Evolutionary conservation across 1,140 invertebrate genomes (phyloP), one percentile per base, ranked within the genome.

Genomic region (Trichonephila clavipes): DNA sequence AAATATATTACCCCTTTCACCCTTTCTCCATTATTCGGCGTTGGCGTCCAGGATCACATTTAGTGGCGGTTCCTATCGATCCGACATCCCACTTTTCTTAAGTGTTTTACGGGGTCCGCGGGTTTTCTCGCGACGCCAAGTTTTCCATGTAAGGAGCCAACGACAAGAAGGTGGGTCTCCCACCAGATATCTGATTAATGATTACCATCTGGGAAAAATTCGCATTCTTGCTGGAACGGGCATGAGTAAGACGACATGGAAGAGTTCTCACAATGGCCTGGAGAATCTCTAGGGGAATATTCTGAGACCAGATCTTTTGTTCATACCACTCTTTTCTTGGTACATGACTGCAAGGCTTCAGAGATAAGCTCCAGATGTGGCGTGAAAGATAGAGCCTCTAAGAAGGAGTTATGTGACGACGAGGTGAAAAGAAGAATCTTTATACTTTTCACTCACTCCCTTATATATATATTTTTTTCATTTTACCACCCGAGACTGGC

Each of bases 181-280:
- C 77, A 90, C 59, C 89, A 82, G 61, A 64, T 90, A 82, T 83
- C 89, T 90, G 69, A 90, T 90, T 82, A 82, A 90, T 61, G 89
- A 90, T 81, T 90, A 51, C 34, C 77, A 82, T 90, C 69, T 90
- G 72, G 51, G 72, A 90, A 90, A 82, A 90, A 90, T 62, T 40
- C 21, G 51, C 40, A 83, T 51, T 51, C 81, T 18, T 58, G n/a
- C 40, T 83, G 10, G 51, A 59, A n/a, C 21, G 3, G 58, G 83
- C 86, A 40, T 64, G 62, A 58, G 34, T 64, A 16, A 88, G 28
- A 24, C 59, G 24, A 59, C 61, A 4, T 16, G 34, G 28, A 51
- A 51, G 51, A 51, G 51, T 51, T 51, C 51, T 51, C 51, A 51
- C 51, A 51, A 51, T 69, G 18, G 40, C 66, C 88, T 59, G 66